phyloP scores from a whole-genome alignment of 2,797 vertebrate genomes.

The Phaenicophaeus curvirostris region DNA sequence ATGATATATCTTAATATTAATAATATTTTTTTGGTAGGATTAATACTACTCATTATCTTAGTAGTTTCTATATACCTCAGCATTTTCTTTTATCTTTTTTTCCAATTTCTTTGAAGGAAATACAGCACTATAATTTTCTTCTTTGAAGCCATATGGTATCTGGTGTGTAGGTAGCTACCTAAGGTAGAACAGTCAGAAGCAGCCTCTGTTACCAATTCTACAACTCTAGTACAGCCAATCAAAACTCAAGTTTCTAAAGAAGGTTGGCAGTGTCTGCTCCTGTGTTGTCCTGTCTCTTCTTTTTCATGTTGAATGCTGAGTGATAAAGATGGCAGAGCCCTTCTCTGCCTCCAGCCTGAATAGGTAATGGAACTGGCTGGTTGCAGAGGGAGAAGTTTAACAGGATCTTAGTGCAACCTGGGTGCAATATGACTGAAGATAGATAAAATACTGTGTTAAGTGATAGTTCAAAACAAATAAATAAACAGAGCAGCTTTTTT shows the following conservation, averaged over 20 bases:
- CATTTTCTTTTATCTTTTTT: background rate
- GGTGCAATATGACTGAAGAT: background rate
- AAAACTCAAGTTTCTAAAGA: background rate
- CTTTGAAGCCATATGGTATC: background rate
- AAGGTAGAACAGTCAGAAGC: background rate
- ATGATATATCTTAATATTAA: background rate
- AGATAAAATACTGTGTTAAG: background rate
- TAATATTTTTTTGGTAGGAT: background rate
- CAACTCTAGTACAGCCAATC: background rate
- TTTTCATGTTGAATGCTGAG: background rate
- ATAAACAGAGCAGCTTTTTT: background rate
- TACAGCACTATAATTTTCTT: background rate
- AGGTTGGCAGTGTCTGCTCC: background rate
- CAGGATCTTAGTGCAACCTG: background rate
- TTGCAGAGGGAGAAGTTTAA: background rate
- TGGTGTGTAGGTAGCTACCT: background rate
- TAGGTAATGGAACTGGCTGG: background rate
- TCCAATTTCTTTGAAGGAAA: background rate
- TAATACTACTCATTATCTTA: background rate
- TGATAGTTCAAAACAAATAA: background rate
- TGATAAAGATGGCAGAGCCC: background rate
- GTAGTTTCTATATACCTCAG: background rate
- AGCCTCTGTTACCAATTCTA: background rate
- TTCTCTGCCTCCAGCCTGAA: background rate
- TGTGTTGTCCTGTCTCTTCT: background rate